Conservation (phyloP, 2,888 invertebrate species). For the Calliphora vomitoria region DNA sequence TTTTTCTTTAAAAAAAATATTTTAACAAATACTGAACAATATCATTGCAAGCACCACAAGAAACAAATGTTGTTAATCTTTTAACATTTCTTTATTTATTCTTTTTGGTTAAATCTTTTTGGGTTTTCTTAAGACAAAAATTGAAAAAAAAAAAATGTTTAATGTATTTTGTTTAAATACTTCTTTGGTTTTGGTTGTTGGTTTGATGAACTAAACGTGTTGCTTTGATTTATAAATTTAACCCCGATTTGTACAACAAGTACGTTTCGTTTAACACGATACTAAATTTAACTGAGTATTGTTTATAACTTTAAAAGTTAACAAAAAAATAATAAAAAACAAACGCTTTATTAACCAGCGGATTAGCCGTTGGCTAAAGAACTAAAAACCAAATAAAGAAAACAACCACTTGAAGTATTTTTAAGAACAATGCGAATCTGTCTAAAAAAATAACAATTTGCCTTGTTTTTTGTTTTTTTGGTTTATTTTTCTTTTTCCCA, state of each 20-base stretch:
- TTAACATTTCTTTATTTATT: not conserved
- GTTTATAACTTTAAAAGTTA: constrained; percentile 33
- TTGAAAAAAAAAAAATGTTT: not conserved
- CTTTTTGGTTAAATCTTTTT: constrained; percentile 8
- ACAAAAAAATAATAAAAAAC: not conserved
- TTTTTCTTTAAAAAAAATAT: too few relatives aligned
- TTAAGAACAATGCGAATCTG: constrained; percentile 34
- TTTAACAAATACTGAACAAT: not conserved
- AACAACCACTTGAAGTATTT: not conserved
- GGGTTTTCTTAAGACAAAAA: not conserved
- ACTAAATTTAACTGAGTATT: constrained; percentile 43
- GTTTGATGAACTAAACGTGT: constrained; percentile 51
- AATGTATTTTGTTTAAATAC: not conserved
- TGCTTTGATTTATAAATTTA: constrained; percentile 72
- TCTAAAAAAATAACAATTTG: not conserved
- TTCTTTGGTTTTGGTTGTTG: not conserved
- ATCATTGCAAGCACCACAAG: not conserved
- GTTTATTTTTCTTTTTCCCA: constrained; percentile 9
- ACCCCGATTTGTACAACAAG: constrained; percentile 64
- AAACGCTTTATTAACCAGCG: constrained; percentile 51
- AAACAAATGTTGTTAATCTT: not conserved
- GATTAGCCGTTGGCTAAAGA: constrained; percentile 62
- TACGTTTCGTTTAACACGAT: constrained; percentile 54
- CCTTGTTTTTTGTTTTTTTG: not conserved
- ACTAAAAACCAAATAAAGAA: not conserved